phyloP scores from a whole-genome alignment of 2,797 vertebrate species.

The Potorous gilbertii region DNA sequence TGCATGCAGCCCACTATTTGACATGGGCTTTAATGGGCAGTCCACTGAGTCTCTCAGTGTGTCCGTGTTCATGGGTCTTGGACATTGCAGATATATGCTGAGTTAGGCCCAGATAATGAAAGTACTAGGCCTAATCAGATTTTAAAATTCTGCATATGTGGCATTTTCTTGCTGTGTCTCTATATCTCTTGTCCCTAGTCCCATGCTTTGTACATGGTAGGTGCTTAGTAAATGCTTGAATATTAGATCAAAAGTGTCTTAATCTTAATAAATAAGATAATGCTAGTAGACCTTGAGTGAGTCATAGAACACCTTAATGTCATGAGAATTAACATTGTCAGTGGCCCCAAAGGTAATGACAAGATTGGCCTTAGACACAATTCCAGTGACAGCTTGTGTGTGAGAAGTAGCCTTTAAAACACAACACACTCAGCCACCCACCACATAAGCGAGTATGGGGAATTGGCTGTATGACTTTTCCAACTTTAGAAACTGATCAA shows the following conservation, averaged over 20 bases:
- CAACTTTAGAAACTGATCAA: neutral
- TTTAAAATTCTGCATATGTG: neutral
- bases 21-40: neutral
- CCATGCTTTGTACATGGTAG: neutral
- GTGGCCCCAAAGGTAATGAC: neutral
- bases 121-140: neutral
- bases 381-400: neutral
- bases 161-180: neutral
- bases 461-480: neutral
- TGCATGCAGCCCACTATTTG: neutral
- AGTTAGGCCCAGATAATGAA: neutral
- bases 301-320: neutral
- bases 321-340: neutral
- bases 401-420: neutral
- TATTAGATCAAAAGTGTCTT: neutral
- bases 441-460: neutral
- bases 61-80: neutral
- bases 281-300: neutral
- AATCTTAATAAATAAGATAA: neutral
- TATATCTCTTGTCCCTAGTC: neutral
- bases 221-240: neutral
- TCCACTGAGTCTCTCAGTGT: neutral
- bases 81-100: neutral
- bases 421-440: accelerated
- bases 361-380: neutral